Percentiles rank a stretch among this genome's conserved stretches.
Evolutionary conservation across 2,797 vertebrate genomes (phyloP).

Genomic region (Cichlasoma orientale): DNA sequence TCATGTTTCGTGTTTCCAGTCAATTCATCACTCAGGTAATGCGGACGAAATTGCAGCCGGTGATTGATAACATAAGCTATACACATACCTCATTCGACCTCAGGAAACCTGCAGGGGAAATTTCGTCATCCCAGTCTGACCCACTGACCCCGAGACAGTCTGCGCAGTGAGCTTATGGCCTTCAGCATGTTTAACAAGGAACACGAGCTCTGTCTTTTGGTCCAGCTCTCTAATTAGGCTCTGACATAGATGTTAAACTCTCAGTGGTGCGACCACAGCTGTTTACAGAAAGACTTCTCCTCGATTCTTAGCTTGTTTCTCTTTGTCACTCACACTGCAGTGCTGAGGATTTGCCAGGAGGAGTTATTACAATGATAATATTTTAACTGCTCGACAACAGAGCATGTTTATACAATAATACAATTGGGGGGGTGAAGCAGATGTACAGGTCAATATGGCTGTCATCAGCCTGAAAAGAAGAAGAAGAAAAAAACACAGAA

Average conservation of each 20-base stretch:
- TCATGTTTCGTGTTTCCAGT: not conserved
- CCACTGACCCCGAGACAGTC: constrained; percentile 52
- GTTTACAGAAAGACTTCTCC: constrained; percentile 14
- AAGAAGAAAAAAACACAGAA: constrained; percentile 14
- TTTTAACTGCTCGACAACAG: constrained; percentile 16
- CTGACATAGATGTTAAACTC: constrained; percentile 43
- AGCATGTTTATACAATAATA: constrained; percentile 37
- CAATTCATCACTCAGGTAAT: not conserved
- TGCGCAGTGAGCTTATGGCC: constrained; percentile 21
- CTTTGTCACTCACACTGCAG: constrained; percentile 2
- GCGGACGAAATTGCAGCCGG: not conserved
- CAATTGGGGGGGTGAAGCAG: not conserved
- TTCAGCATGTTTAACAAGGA: constrained; percentile 68
- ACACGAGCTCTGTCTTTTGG: constrained; percentile 61
- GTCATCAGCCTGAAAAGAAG: constrained; percentile 27
- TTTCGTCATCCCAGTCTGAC: constrained; percentile 51
- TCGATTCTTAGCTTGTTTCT: constrained; percentile 15
- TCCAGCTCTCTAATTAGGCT: constrained; percentile 62
- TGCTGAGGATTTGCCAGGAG: constrained; percentile 12
- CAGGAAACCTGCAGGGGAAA: constrained; percentile 44
- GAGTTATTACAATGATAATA: not conserved
- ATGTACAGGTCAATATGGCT: constrained; percentile 14
- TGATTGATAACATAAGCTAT: constrained; percentile 26
- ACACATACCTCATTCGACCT: constrained; percentile 36
- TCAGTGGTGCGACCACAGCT: constrained; percentile 42